A percentile compares a stretch with the other conserved stretches of the same genome.
Conservation (phyloP, 1,140 invertebrate genomes). For the Lordiphosa clarofinis region DNA sequence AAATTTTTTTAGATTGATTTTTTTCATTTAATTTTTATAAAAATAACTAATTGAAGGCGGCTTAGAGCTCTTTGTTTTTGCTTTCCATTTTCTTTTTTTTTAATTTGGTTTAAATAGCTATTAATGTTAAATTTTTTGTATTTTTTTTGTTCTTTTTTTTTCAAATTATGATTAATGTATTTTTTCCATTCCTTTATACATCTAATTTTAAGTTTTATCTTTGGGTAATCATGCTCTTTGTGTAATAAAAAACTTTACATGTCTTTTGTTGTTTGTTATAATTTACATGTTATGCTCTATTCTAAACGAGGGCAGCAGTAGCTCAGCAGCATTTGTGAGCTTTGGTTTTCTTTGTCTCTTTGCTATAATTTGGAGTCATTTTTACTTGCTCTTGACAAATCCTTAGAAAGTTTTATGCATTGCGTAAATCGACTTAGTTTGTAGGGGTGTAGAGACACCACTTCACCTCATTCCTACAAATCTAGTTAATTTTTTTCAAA, state of each 20-base stretch:
- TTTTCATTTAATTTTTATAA: slow-evolving; percentile 60
- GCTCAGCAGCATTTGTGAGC: too few species aligned
- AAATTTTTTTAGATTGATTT: slow-evolving; percentile 63
- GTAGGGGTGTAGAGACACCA: too few species aligned
- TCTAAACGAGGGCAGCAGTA: too few species aligned
- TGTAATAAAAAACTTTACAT: slow-evolving; percentile 68
- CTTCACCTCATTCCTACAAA: too few species aligned
- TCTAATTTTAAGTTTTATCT: slow-evolving; percentile 70
- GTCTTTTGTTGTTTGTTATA: slow-evolving; percentile 54
- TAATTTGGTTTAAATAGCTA: slow-evolving; percentile 71
- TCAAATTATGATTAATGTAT: slow-evolving; percentile 61
- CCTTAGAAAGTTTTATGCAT: too few species aligned
- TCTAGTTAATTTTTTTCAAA: too few species aligned
- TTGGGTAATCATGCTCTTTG: slow-evolving; percentile 63
- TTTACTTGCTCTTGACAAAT: too few species aligned
- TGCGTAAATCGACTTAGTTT: too few species aligned
- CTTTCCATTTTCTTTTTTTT: slow-evolving; percentile 31
- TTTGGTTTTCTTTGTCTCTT: too few species aligned
- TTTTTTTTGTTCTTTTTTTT: slow-evolving; percentile 19
- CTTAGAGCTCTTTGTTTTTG: slow-evolving; percentile 75
- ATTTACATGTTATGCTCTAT: slow-evolving; percentile 21
- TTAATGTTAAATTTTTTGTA: slow-evolving; percentile 21
- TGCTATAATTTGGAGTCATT: too few species aligned
- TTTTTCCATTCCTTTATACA: slow-evolving; percentile 67
- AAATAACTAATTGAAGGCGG: slow-evolving; percentile 76